Base-by-base conservation (phyloP, 2,797 vertebrate genomes). In the Scomberomorus guttatus region DNA sequence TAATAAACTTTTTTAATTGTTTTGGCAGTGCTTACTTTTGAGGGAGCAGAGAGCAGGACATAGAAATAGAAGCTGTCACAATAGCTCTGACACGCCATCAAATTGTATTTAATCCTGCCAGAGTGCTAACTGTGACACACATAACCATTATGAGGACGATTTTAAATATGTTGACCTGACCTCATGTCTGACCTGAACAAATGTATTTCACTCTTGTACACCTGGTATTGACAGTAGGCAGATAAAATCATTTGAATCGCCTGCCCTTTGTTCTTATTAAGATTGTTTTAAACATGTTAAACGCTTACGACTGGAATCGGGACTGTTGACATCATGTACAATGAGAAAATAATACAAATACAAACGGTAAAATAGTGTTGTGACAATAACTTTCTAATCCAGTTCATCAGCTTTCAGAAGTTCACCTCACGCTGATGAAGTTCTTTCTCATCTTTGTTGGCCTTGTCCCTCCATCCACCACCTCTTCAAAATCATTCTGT, bases 11-110 rank as follows among this genome's bases (percentile, higher is more conserved):
- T 46, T 46, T 42, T 17, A 8, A 17, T 46, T 18, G 20, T 24
- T 58, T 34, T 63, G 59, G 59, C 61, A 46, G n/a, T 25, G n/a
- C 34, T 72, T 68, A 59, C 55, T 57, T 63, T 44, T 64, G 24
- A 50, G 39, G 24, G 27, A 42, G 39, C 12, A 42, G 37, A 37
- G 37, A 12, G 37, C 39, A 42, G 12, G 39, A 42, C 13, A 14
- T 42, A 18, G 44, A 17, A 46, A 46, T 44, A 44, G 6, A 48
- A 22, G 22, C 39, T 25, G 18, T 55, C 27, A 34, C 46, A 67
- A 60, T 52, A 61, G 24, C 24, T 52, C 1, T 62, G 55, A 37
- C 0, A 0, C 27, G 34, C 27, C 39, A 12, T 13, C 51, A 50
- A 17, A n/a, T 32, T 32, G 22, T 24, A 29, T 14, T 44, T 44